A percentile compares a stretch with the other conserved stretches of the same genome.
phyloP scores from a whole-genome alignment of 2,113 vertebrate genomes.

The Anoura caudifer region DNA sequence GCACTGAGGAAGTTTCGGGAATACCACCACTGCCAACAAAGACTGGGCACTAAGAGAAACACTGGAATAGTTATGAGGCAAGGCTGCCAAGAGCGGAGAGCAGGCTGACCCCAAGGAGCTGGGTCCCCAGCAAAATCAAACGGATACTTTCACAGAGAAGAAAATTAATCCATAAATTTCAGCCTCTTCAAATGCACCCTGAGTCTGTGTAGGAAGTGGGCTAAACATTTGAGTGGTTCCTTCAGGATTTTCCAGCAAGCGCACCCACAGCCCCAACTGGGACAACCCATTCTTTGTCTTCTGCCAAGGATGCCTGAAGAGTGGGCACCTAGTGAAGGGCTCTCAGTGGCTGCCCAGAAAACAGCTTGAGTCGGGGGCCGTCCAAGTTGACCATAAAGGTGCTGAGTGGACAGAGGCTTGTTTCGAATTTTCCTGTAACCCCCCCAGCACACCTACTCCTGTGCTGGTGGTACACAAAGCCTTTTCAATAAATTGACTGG shows the following conservation, averaged over 20 bases:
- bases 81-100: not conserved
- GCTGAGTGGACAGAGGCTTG: not conserved
- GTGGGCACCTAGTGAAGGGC: not conserved
- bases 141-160: not conserved
- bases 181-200: not conserved
- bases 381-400: not conserved
- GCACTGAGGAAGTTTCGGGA: not conserved
- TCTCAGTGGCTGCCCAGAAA: not conserved
- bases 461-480: not conserved
- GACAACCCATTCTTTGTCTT: not conserved
- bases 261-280: not conserved
- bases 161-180: not conserved
- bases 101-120: not conserved
- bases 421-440: not conserved
- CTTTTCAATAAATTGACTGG: not conserved
- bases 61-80: not conserved
- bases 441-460: not conserved
- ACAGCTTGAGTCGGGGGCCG: not conserved
- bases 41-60: not conserved
- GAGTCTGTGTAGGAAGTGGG: accelerated
- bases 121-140: not conserved
- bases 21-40: not conserved
- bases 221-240: not conserved
- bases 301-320: not conserved
- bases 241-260: not conserved